These are phyloP conservation scores for Drosophila kohkoa DNA, from an alignment of 1,140 invertebrate genomes.

Conservation along the genomic window DNA sequence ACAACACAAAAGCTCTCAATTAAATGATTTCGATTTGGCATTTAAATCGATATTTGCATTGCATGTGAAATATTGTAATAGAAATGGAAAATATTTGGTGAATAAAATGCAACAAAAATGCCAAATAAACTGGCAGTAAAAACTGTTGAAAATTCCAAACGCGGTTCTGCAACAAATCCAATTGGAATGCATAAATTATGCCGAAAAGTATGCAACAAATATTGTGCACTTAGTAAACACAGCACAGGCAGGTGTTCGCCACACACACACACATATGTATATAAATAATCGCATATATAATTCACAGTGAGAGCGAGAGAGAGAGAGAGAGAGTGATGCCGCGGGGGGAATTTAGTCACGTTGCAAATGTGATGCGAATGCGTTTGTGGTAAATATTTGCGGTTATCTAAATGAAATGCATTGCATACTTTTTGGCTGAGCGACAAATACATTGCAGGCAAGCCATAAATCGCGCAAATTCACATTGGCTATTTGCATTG, in stretches of 20 bases:
- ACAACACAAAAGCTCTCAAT: too few species aligned
- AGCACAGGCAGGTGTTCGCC: not conserved
- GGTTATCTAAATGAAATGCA: slow-evolving; percentile 82
- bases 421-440: slow-evolving; percentile 51
- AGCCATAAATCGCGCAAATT: slow-evolving; percentile 33
- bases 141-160: slow-evolving; percentile 2
- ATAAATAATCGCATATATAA: slow-evolving; percentile 34
- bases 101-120: slow-evolving; percentile 2
- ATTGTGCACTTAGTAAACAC: slow-evolving; percentile 38
- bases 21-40: too few species aligned
- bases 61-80: slow-evolving; percentile 12
- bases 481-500: slow-evolving; percentile 43
- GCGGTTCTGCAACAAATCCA: slow-evolving; percentile 39
- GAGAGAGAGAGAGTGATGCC: not conserved
- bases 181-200: slow-evolving; percentile 61
- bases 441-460: slow-evolving; percentile 13
- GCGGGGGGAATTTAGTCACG: slow-evolving; percentile 34
- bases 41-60: slow-evolving; percentile 17
- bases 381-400: slow-evolving; percentile 79
- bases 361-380: slow-evolving; percentile 63
- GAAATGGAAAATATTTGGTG: slow-evolving; percentile 33
- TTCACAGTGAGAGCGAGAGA: slow-evolving; percentile 12
- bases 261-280: slow-evolving; percentile 7
- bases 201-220: slow-evolving; percentile 54
- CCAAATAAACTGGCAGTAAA: slow-evolving; percentile 3